Percentiles rank a stretch among this genome's conserved stretches.
These are phyloP conservation scores for Amphilophus citrinellus DNA, from an alignment of 2,113 vertebrate species.

Conservation along the genomic window DNA sequence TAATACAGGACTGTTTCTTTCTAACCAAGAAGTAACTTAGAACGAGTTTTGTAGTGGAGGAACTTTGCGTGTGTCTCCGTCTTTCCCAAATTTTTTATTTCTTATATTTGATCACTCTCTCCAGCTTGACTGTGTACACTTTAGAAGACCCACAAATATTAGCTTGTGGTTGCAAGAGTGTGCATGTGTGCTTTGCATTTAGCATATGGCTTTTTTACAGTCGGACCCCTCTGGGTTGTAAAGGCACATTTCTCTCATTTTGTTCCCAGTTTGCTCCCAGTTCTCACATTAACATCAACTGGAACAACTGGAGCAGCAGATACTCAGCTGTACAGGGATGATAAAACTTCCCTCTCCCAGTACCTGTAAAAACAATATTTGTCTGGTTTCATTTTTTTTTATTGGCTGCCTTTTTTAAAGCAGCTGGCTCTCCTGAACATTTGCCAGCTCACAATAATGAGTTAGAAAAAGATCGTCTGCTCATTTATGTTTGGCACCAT, in stretches of 20 bases:
- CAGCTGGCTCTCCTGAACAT: not conserved
- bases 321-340: constrained; percentile 4
- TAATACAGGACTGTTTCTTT: not conserved
- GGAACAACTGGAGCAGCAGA: constrained; percentile 47
- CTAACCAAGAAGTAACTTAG: not conserved
- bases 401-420: not conserved
- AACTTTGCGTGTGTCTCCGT: not conserved
- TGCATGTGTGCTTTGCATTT: not conserved
- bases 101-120: not conserved
- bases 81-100: not conserved
- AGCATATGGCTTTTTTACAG: constrained; percentile 43
- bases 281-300: constrained; percentile 38
- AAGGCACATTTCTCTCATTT: constrained; percentile 11
- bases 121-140: not conserved
- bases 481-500: not conserved
- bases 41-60: not conserved
- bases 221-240: not conserved
- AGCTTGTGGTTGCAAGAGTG: not conserved
- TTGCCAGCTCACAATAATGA: not conserved
- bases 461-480: not conserved
- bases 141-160: not conserved
- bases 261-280: constrained; percentile 17
- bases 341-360: constrained; percentile 20
- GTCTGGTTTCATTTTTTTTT: not conserved
- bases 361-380: constrained; percentile 31